Evolutionary conservation across 2,797 vertebrate species (phyloP).

Genomic region (Sebastes jordani): DNA sequence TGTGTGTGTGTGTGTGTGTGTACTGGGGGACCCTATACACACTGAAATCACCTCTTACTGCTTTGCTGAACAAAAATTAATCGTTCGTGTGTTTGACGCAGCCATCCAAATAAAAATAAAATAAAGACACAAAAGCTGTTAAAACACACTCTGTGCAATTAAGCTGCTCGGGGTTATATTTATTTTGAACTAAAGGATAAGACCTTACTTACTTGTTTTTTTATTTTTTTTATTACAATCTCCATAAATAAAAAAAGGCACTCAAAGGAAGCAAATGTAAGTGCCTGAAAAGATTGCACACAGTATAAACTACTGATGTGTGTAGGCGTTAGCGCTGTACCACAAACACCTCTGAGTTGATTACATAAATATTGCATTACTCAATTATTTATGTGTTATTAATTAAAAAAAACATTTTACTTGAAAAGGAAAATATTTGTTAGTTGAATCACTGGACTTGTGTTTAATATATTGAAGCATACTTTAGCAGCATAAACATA

Average conservation of each 20-base stretch:
- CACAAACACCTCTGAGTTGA: conserved; percentile 64
- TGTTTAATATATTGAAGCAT: conserved; percentile 40
- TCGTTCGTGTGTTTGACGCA: conserved; percentile 31
- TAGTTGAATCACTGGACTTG: conserved; percentile 38
- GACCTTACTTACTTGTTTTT: conserved; percentile 31
- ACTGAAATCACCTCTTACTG: conserved; percentile 34
- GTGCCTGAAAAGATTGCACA: conserved; percentile 50
- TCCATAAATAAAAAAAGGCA: conserved; percentile 65
- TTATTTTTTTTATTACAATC: conserved; percentile 38
- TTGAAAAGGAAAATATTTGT: conserved; percentile 65
- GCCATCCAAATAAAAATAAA: conserved; percentile 40
- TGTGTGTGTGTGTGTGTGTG: conserved; percentile 4
- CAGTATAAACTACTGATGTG: conserved; percentile 50
- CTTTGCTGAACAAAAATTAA: conserved; percentile 49
- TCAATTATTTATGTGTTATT: conserved; percentile 66
- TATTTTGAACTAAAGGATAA: conserved; percentile 66
- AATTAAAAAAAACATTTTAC: conserved; percentile 54
- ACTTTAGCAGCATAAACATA: conserved; percentile 63
- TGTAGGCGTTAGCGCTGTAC: conserved; percentile 19
- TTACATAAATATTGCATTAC: conserved; percentile 64
- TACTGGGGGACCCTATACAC: conserved; percentile 22
- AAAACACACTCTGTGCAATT: conserved; percentile 51
- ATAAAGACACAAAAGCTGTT: conserved; percentile 43
- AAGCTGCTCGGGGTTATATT: conserved; percentile 63
- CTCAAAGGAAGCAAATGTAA: conserved; percentile 45